Evolutionary conservation across 2,888 invertebrate species (phyloP), one percentile per base, ranked within the genome.

Genomic region (Stenichneumon culpator): DNA sequence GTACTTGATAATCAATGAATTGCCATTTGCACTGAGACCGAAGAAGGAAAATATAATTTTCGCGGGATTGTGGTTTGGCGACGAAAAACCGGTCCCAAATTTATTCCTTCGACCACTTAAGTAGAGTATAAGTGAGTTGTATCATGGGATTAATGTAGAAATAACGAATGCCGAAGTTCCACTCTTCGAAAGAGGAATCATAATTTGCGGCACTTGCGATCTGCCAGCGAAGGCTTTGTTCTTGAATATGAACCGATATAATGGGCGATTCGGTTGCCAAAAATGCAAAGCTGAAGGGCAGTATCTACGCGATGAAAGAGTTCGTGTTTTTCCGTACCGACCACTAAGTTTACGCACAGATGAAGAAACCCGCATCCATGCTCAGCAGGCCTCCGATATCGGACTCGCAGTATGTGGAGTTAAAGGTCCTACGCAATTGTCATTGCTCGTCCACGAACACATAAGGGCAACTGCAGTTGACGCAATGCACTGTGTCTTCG

Each of bases 401-500:
- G 70, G 0, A 36, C 47, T 11, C 57, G 69, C 69, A 50, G 77
- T 14, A 52, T 78, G 68, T 22, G 83, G 84, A 25, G 83, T 87
- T 11, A 87, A 87, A 47, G 84, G 83, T 14, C 79, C 70, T 0
- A 44, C 70, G 9, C n/a, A 28, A 9, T 16, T 83, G 67, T 36
- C 39, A 4, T 16, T 0, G 14, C 16, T 83, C 2, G 57, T 79
- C 9, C 14, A 25, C 3, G 14, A 80, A 32, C 57, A 50, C 14
- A 57, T 83, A 3, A 11, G 69, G 2, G 50, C 39, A 14, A 65
- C 54, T 32, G 63, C 75, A 2, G 50, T 80, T 75, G 7, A 75
- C 32, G 54, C 16, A 44, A 87, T 87, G 87, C 87, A 87, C 57
- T 84, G 81, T 50, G 73, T 82, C 16, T 83, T 83, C 63, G 79